A percentile compares a stretch with the other conserved stretches of the same genome.
Evolutionary conservation across 2,113 vertebrate species (phyloP).

Genomic region (Chaetodon trifascialis): DNA sequence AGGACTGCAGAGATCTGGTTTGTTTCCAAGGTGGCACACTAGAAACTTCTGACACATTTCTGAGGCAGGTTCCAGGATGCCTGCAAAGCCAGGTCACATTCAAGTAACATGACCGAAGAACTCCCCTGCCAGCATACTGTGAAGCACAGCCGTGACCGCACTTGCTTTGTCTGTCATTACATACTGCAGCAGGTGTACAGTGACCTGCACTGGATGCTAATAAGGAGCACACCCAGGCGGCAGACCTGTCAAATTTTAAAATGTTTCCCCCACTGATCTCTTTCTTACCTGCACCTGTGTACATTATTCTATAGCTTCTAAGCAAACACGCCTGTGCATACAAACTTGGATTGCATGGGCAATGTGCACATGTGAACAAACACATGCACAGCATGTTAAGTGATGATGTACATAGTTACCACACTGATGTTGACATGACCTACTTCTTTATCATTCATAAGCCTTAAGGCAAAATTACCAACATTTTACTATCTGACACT

Average conservation of each 20-base stretch:
- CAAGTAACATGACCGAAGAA: conserved; percentile 9
- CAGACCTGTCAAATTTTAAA: not conserved
- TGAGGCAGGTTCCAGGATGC: conserved; percentile 19
- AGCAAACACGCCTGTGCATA: conserved; percentile 37
- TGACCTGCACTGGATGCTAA: conserved; percentile 1
- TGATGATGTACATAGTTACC: not conserved
- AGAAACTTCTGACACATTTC: conserved; percentile 28
- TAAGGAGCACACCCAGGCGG: not conserved
- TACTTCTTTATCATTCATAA: conserved; percentile 8
- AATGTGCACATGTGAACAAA: not conserved
- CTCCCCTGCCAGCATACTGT: not conserved
- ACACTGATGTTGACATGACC: conserved; percentile 31
- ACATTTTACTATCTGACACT: not conserved
- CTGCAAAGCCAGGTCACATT: conserved; percentile 12
- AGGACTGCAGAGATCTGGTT: conserved; percentile 18
- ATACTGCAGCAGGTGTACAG: not conserved
- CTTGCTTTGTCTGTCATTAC: not conserved
- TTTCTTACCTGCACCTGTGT: not conserved
- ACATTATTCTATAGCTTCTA: not conserved
- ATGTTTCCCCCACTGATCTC: not conserved
- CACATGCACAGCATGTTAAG: not conserved
- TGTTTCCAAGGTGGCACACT: conserved; percentile 36
- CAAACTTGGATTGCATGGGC: not conserved
- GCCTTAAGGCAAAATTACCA: conserved; percentile 8
- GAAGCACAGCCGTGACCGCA: not conserved